Base-by-base conservation (phyloP, 2,797 vertebrate genomes). In the Pipistrellus nathusii region DNA sequence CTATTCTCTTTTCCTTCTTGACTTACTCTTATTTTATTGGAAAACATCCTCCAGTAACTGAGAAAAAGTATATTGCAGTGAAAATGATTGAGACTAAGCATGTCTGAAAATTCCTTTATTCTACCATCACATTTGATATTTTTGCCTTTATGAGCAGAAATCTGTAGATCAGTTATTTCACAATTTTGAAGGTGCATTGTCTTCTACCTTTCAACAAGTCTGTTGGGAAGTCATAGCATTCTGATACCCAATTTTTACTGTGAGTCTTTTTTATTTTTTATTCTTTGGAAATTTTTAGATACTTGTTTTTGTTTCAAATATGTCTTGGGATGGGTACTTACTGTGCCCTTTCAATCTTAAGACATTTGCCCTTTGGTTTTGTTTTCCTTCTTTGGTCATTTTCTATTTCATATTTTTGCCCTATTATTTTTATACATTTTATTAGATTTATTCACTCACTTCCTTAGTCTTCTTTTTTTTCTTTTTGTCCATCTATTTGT, bases 101-200 rank as follows among this genome's bases (percentile, higher is more conserved):
- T 48, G 10, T 86, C 38, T 78, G 35, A 66, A 72, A 85, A 93
- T 6, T 32, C 0, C 4, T 81, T 84, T 68, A 51, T 8, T 59
- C 32, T 81, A 21, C 32, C 59, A 90, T 21, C 8, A 81, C 15
- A 81, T 71, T 92, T 72, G 44, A 15, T 72, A 84, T 92, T 20
- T 20, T 38, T 73, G 32, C 66, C 85, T 83, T 90, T 59, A 51
- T 66, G 59, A 82, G 14, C 12, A 90, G 13, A 80, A 87, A 94
- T 66, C 17, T 88, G 1, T 66, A 85, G n/a, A 62, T 83, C 15
- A 85, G 2, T 84, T 62, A 92, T 51, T 95, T 72, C 30, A 85
- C 75, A 84, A 53, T 62, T 66, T 57, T 92, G 14, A 80, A 92
- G 12, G 2, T 18, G 23, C 4, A 32, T 48, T 75, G 21, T 55